Evolutionary conservation across 2,113 vertebrate species (phyloP), one percentile per base, ranked within the genome.

Genomic region (Ochotona princeps): DNA sequence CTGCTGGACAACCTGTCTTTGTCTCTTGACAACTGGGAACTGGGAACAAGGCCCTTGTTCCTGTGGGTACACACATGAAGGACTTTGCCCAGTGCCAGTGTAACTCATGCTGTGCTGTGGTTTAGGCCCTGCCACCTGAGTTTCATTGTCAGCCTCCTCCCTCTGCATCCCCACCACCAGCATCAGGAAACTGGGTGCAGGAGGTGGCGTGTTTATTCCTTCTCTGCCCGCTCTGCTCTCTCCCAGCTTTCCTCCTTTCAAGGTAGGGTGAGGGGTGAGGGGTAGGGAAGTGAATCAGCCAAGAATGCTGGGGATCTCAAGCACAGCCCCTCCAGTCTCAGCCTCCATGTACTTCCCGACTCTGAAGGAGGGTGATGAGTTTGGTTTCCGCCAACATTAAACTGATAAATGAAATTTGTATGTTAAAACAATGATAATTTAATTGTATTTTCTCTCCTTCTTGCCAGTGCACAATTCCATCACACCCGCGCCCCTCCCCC

Each of bases 391-490:
- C 66, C 92, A 92, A 90, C 91, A 66, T 95, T 90, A 89, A 97
- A 87, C 93, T 87, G 92, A 92, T 91, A 11, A 76, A 95, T 96
- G 94, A 95, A 94, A 96, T 75, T 83, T 8, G 0, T 51, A 93
- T 94, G 94, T 95, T 96, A 96, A 97, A 96, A 90, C 88, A 93
- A 83, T 85, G 91, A 57, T 93, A 82, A 63, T 93, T 96, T 95
- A 96, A 96, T 96, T 73, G n/a, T 95, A 0, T 25, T 83, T 96
- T 94, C 95, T 92, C 94, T 94, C 87, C 94, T 54, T 70, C 73
- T 23, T 65, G 10, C 76, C 88, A 89, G 65, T 91, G 54, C 92
- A 0, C 9, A 51, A 69, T 65, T 7, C 83, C 57, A n/a, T 25
- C 79, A 75, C 75, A 5, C 57, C 15, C 54, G 14, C 17, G 17